A percentile compares a stretch with the other conserved stretches of the same genome.
Conservation (phyloP, 2,888 invertebrate species). For the Nudaria mundana region DNA sequence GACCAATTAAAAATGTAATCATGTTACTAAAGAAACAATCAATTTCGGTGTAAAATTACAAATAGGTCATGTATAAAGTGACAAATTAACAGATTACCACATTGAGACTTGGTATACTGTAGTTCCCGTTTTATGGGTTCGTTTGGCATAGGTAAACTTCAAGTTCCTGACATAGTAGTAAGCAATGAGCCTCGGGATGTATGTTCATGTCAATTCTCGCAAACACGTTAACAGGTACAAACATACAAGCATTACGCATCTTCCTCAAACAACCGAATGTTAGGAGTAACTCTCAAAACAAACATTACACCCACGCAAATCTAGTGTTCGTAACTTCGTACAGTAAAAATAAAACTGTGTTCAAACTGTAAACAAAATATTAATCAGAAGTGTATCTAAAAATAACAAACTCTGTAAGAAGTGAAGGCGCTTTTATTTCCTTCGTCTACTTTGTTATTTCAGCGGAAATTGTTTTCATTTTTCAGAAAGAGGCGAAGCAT, state of each 20-base stretch:
- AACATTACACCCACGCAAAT: constrained; percentile 26
- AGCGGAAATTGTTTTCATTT: constrained; percentile 54
- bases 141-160: too few relatives aligned
- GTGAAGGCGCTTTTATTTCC: constrained; percentile 39
- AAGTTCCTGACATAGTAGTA: constrained; percentile 29
- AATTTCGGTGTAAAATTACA: too few relatives aligned
- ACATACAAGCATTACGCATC: constrained; percentile 24
- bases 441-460: constrained; percentile 36
- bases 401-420: constrained; percentile 26
- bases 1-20: too few relatives aligned
- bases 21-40: too few relatives aligned
- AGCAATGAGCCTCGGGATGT: constrained; percentile 32
- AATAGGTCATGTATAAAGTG: too few relatives aligned
- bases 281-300: constrained; percentile 25
- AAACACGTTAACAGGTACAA: constrained; percentile 25
- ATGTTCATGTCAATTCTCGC: constrained; percentile 31
- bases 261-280: constrained; percentile 26
- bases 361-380: constrained; percentile 32
- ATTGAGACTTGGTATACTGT: too few relatives aligned
- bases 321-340: constrained; percentile 17
- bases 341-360: constrained; percentile 27
- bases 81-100: too few relatives aligned
- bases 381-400: constrained; percentile 33
- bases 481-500: constrained; percentile 46
- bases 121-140: too few relatives aligned